Base-by-base conservation (phyloP, 2,888 invertebrate species). In the Dryococelus australis region DNA sequence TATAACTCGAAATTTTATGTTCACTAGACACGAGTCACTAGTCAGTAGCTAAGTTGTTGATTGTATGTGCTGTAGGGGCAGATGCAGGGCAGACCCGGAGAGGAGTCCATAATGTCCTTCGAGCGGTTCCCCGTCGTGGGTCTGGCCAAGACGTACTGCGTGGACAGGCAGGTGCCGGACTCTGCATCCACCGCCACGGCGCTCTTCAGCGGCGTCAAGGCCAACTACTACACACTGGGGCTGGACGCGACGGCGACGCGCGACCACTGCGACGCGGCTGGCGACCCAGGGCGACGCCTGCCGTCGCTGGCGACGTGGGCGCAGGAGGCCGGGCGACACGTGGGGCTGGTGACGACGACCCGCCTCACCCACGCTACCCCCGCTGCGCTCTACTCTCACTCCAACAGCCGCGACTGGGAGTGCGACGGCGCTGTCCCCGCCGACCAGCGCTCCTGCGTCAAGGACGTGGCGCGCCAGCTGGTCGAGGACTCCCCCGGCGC, bases 101-200 rank as follows among this genome's bases (percentile, higher is more conserved):
- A 95, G 90, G 95, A 95, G 90, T 93, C 93, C 85, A 93, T 92
- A 89, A 92, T 95, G 24, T 90, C 92, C 0, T 95, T 95, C 90
- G 96, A 96, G 90, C 92, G 93, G 85, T 95, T 96, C 89, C 94
- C 95, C 2, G 92, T 94, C 90, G 93, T 94, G 0, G 95, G 94
- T 8, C 91, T 96, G 13, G 93, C 95, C 43, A 95, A 95, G 95
- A 96, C 96, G 0, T 96, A 96, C 92, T 95, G 95, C 90, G 93
- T 94, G n/a, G 95, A 96, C 91, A 94, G 93, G 88, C 96, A 96
- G 92, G 95, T 95, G 20, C 94, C 96, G 0, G 96, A 96, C 90
- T 95, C 95, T 2, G 96, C 96, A 0, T 95, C 94, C 4, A 95
- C 96, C 0, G 96, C 95, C 0, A 96, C 96, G 0, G 95, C 95